Conservation (phyloP, 2,113 vertebrate species). For the Nothocercus nigrocapillus region DNA sequence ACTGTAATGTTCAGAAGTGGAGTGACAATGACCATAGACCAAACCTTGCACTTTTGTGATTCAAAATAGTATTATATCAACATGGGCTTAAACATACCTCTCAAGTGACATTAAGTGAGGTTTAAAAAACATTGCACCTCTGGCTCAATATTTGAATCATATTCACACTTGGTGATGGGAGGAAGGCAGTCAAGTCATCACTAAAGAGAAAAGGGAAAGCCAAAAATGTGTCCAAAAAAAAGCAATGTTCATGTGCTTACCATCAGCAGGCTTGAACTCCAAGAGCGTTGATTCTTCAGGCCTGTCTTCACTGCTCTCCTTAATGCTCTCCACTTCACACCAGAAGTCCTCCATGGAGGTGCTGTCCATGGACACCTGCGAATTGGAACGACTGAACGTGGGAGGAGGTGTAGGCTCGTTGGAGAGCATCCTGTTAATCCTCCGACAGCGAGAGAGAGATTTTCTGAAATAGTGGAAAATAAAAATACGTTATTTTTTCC, state of each 20-base stretch:
- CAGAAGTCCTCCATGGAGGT: slow-evolving; percentile 89
- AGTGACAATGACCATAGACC: neutral
- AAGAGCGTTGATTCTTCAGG: slow-evolving; percentile 73
- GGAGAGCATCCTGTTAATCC: slow-evolving; percentile 86
- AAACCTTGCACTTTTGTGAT: neutral
- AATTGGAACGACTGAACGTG: slow-evolving; percentile 78
- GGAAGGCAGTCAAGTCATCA: neutral
- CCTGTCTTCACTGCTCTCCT: slow-evolving; percentile 74
- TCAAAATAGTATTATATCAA: neutral
- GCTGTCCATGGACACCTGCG: slow-evolving; percentile 81
- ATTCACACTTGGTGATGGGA: rapidly evolving
- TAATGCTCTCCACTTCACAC: slow-evolving; percentile 86
- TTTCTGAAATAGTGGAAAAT: slow-evolving; percentile 69
- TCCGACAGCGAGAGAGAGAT: slow-evolving; percentile 76
- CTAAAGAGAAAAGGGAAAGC: neutral
- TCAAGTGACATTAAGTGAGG: neutral
- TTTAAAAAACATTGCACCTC: too few relatives aligned
- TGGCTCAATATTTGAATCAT: neutral
- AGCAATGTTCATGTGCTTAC: slow-evolving; percentile 54
- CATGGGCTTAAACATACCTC: neutral
- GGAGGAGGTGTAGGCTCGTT: slow-evolving; percentile 75
- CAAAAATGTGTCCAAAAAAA: neutral
- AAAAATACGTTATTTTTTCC: neutral
- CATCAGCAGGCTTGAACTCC: slow-evolving; percentile 82
- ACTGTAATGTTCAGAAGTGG: neutral